Conservation (phyloP, 2,113 vertebrate species). For the Alouatta palliata region DNA sequence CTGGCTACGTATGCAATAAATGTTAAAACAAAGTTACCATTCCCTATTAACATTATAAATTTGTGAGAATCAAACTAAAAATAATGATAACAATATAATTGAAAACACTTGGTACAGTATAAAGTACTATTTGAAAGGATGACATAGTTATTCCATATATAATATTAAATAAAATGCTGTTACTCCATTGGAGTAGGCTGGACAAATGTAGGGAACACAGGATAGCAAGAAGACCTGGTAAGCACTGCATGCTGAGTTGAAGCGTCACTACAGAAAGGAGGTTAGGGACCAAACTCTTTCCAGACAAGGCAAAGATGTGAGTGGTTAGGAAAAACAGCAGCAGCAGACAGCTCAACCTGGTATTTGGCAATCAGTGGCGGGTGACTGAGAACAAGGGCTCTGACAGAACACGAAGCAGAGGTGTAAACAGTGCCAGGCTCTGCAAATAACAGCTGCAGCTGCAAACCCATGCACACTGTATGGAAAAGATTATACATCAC, state of each 20-base stretch:
- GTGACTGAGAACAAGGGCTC: constrained; percentile 53
- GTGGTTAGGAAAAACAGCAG: neutral
- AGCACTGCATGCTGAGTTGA: neutral
- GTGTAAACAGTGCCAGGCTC: constrained; percentile 58
- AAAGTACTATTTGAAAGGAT: neutral
- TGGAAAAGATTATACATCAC: neutral
- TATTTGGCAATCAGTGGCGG: constrained; percentile 58
- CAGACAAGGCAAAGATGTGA: neutral
- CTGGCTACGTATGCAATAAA: neutral
- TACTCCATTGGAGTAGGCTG: neutral
- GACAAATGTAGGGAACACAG: neutral
- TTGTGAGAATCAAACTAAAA: neutral
- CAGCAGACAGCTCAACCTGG: constrained; percentile 5
- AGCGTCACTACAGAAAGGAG: neutral
- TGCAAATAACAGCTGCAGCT: constrained; percentile 68
- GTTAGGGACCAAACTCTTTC: neutral
- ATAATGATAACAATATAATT: neutral
- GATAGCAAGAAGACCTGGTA: neutral
- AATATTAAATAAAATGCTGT: neutral
- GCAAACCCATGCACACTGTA: neutral
- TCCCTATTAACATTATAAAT: neutral
- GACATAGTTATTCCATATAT: neutral
- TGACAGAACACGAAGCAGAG: constrained; percentile 24
- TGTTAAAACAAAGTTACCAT: neutral
- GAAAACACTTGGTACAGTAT: neutral